phyloP scores from a whole-genome alignment of 1,140 invertebrate species.

The Atta colombica region DNA sequence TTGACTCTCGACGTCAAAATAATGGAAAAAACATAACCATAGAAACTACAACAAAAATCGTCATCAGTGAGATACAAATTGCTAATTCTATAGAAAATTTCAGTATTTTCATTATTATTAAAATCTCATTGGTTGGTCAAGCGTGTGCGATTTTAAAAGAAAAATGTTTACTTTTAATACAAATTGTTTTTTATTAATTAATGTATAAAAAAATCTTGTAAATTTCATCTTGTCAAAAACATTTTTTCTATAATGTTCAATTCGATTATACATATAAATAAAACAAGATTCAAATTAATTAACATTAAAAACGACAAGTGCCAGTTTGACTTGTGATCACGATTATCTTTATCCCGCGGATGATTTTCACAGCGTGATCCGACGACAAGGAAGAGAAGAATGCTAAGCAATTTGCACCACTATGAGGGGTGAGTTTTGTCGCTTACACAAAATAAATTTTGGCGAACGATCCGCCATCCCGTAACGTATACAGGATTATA shows the following conservation, averaged over 20 bases:
- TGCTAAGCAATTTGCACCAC: conserved; percentile 54
- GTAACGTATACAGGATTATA: background rate
- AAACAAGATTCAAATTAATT: conserved; percentile 72
- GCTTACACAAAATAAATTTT: conserved; percentile 75
- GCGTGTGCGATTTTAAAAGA: background rate
- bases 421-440: conserved; percentile 66
- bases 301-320: conserved; percentile 60
- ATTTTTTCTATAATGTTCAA: conserved; percentile 10
- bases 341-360: conserved; percentile 66
- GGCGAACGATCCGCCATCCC: conserved; percentile 66
- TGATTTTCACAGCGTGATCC: conserved; percentile 58
- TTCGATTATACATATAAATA: conserved; percentile 35
- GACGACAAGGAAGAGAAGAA: conserved; percentile 56
- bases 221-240: background rate
- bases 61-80: background rate
- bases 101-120: conserved; percentile 11
- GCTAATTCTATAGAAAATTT: conserved; percentile 11
- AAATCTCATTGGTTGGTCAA: background rate
- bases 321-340: conserved; percentile 56
- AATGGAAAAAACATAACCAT: conserved; percentile 36
- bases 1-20: conserved; percentile 47
- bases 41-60: conserved; percentile 27
- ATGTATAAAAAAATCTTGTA: conserved; percentile 31
- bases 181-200: conserved; percentile 4
- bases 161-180: conserved; percentile 37